These are phyloP conservation scores for Trichonephila clavipes DNA, from an alignment of 1,140 invertebrate species.

Conservation along the genomic window DNA sequence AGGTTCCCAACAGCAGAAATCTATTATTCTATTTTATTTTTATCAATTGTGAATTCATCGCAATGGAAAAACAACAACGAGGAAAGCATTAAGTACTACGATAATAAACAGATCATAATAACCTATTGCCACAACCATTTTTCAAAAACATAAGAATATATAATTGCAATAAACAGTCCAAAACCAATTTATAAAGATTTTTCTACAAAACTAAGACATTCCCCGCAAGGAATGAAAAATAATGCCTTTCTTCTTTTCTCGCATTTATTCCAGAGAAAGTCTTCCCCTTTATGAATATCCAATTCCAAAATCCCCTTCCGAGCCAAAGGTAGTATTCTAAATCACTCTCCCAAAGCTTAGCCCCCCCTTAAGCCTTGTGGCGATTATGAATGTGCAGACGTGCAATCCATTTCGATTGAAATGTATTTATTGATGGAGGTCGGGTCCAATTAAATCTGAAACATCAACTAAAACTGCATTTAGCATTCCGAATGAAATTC, in stretches of 20 bases:
- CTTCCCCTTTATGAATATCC: background rate
- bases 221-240: background rate
- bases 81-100: no score
- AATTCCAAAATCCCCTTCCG: background rate
- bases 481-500: constrained; percentile 36
- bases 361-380: background rate
- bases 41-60: no score
- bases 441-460: constrained; percentile 43
- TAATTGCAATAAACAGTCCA: no score
- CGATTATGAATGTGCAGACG: constrained; percentile 22
- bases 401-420: constrained; percentile 39
- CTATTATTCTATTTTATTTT: no score
- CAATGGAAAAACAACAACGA: no score
- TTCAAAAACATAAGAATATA: no score
- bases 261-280: background rate
- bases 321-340: constrained; percentile 6
- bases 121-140: no score
- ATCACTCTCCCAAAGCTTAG: background rate
- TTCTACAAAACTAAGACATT: background rate
- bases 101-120: no score
- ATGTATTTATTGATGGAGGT: constrained; percentile 37
- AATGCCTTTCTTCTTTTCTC: background rate
- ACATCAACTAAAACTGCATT: constrained; percentile 61
- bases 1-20: no score
- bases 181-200: no score